phyloP scores from a whole-genome alignment of 2,113 vertebrate genomes.

The Tupaia chinensis region DNA sequence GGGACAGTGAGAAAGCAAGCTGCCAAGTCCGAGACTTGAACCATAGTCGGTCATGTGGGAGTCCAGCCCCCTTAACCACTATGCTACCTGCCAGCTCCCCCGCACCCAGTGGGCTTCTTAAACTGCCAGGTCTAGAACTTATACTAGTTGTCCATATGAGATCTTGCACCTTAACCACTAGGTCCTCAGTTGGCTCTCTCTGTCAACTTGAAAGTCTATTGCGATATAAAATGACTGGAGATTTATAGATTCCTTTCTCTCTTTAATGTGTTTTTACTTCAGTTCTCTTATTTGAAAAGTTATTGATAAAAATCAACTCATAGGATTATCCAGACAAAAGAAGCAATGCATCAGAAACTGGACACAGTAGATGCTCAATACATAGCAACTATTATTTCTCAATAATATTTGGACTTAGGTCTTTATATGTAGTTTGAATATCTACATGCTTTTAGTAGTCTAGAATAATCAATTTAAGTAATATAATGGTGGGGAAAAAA shows the following conservation, averaged over 20 bases:
- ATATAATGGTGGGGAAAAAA: neutral
- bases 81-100: no score
- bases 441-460: neutral
- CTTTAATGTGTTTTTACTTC: neutral
- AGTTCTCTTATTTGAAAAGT: neutral
- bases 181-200: neutral
- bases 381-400: neutral
- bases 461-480: neutral
- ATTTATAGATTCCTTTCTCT: neutral
- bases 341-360: neutral
- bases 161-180: no score
- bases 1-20: no score
- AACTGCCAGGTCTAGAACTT: no score
- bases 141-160: no score
- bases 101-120: no score
- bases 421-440: neutral
- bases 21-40: no score
- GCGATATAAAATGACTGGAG: neutral
- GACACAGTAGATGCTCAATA: neutral
- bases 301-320: neutral
- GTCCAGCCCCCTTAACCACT: no score
- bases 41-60: no score
- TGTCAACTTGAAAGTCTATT: slow-evolving; percentile 3
- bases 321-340: neutral
- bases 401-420: neutral